Evolutionary conservation across 1,140 invertebrate species (phyloP), one percentile per base, ranked within the genome.

Genomic region (Riptortus pedestris): DNA sequence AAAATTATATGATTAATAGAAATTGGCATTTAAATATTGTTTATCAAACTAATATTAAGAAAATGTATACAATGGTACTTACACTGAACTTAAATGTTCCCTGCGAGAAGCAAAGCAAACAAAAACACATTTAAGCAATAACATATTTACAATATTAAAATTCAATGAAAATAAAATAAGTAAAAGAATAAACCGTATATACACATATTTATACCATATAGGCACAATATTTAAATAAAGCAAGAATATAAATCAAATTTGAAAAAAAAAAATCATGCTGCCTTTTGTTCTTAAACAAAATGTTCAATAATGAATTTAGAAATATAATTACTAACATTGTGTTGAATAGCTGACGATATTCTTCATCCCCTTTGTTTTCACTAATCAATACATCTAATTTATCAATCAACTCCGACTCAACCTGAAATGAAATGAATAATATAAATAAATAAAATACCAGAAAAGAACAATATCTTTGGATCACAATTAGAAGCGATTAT

Each of bases 291-390:
- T n/a, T n/a, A n/a, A n/a, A n/a, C n/a, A n/a, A n/a, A n/a, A n/a
- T n/a, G n/a, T n/a, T n/a, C n/a, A n/a, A n/a, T n/a, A n/a, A n/a
- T n/a, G n/a, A n/a, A n/a, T n/a, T n/a, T n/a, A n/a, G n/a, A n/a
- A n/a, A n/a, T n/a, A n/a, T n/a, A n/a, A n/a, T n/a, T 67, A 87
- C 90, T 90, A 80, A 96, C 93, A 96, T 94, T 28, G 89, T 91
- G 71, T 93, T 90, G 70, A 96, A 96, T 2, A 96, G 79, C 68
- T 91, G 82, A 61, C 88, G 81, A 72, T 96, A 96, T 71, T 94
- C 89, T 71, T 93, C 89, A 72, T 96, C 93, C 0, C 93, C 93
- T 73, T 94, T 93, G 72, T 93, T 92, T 70, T 93, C 89, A 69
- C 88, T 91, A 18, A 96, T 89, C 2, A 95, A 77, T 70, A 91